A percentile compares a stretch with the other conserved stretches of the same genome.
phyloP scores from a whole-genome alignment of 2,113 vertebrate species.

The Sylvilagus bachmani region DNA sequence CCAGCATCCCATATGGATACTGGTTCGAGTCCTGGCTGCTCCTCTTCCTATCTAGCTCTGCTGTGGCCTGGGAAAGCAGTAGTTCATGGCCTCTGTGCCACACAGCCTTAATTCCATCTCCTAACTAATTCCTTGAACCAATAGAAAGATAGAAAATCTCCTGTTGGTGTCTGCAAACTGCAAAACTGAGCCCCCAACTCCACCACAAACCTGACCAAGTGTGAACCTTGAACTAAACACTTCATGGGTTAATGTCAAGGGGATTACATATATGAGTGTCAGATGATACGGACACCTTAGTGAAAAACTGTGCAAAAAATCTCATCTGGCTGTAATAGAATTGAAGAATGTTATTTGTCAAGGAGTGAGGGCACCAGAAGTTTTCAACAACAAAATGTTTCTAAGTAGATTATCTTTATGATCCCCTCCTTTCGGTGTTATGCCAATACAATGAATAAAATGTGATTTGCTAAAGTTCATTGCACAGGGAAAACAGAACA shows the following conservation, averaged over 20 bases:
- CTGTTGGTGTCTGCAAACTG: neutral
- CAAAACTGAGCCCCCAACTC: neutral
- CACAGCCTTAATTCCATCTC: neutral
- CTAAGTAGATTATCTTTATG: neutral
- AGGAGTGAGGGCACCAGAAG: neutral
- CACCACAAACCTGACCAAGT: neutral
- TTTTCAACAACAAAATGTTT: neutral
- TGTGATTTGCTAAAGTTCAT: neutral
- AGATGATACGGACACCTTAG: neutral
- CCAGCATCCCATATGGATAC: no score
- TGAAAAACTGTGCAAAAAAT: neutral
- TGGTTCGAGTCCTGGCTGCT: no score
- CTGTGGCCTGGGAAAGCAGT: no score
- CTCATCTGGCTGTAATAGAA: neutral
- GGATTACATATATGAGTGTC: neutral
- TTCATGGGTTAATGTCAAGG: neutral
- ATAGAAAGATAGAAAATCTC: neutral
- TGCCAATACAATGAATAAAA: neutral
- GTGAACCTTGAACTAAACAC: neutral
- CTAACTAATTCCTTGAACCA: neutral
- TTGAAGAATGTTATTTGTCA: neutral
- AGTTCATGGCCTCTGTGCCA: neutral
- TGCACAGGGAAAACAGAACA: neutral
- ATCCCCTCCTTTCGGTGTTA: neutral
- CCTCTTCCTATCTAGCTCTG: no score